These are phyloP conservation scores for Cuniculus paca DNA, from an alignment of 2,797 vertebrate genomes.

Conservation along the genomic window DNA sequence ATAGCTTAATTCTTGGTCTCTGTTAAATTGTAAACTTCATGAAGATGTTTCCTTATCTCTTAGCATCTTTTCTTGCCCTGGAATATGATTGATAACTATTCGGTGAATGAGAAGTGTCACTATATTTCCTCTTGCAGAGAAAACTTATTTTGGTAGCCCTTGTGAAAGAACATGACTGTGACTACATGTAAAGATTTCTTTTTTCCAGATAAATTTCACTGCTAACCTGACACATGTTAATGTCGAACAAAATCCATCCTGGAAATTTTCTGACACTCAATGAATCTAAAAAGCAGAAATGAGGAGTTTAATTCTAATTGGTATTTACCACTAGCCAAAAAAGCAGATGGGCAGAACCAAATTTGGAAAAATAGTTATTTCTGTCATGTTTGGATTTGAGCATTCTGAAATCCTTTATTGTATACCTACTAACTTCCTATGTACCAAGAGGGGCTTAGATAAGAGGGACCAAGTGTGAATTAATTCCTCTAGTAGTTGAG, in stretches of 20 bases:
- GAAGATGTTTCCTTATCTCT: background rate
- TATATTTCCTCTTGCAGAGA: background rate
- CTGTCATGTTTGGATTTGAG: background rate
- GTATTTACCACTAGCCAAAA: background rate
- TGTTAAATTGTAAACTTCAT: background rate
- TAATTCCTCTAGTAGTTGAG: background rate
- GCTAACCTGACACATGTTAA: background rate
- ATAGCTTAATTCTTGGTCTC: background rate
- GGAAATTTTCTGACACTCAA: background rate
- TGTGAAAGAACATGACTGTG: background rate
- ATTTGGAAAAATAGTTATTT: constrained; percentile 34
- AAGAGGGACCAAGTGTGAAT: background rate
- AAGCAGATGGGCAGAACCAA: background rate
- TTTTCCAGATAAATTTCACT: background rate
- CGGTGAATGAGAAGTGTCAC: background rate
- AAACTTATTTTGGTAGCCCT: background rate
- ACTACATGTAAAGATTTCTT: background rate
- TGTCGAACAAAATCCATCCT: constrained; percentile 42
- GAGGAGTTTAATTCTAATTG: background rate
- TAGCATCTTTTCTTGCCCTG: background rate
- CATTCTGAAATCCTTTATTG: constrained; percentile 30
- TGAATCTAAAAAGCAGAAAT: background rate
- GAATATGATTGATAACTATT: background rate
- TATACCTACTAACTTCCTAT: background rate
- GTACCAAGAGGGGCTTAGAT: background rate